Evolutionary conservation across 1,140 invertebrate species (phyloP), one percentile per base, ranked within the genome.

Genomic region (Drosophila neocordata): DNA sequence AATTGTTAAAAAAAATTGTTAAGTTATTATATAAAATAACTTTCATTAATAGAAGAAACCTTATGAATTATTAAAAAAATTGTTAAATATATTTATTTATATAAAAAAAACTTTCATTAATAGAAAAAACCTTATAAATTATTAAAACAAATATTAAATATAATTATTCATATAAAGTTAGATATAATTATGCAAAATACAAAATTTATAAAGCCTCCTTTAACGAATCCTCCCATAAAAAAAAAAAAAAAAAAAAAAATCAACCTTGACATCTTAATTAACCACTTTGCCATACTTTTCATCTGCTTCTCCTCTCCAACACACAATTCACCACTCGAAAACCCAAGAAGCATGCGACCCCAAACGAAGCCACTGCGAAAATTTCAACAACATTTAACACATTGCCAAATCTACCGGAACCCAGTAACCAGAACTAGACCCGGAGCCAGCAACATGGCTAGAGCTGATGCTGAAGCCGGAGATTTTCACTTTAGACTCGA

Each of bases 371-470:
- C 62, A 72, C 48, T 60, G 62, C 52, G 44, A 15, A 81, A 87
- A 82, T 76, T 87, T 87, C 83, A 87, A 87, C 74, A 87, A 88
- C 82, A 87, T 87, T 87, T 88, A 87, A 87, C 82, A 88, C 82
- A 87, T 82, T 87, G 75, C 82, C 82, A 87, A 87, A 87, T 87
- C 83, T 85, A 85, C 70, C 78, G 83, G 75, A 79, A 67, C 78
- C 83, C 65, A 66, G 65, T 71, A 70, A 62, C 53, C 64, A 70
- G 18, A 69, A 34, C 77, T 56, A 52, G 22, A 51, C 34, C 56
- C 48, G 52, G 13, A 59, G 63, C 35, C 41, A 24, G 27, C 15
- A 88, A 55, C 44, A 18, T 15, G 70, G 74, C 58, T 61, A 69
- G 52, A 71, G 31, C 68, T 65, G 67, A 48, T 48, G 41, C 8